Percentiles rank a stretch among this genome's conserved stretches.
phyloP scores from a whole-genome alignment of 2,888 invertebrate genomes.

The Antitype chi region DNA sequence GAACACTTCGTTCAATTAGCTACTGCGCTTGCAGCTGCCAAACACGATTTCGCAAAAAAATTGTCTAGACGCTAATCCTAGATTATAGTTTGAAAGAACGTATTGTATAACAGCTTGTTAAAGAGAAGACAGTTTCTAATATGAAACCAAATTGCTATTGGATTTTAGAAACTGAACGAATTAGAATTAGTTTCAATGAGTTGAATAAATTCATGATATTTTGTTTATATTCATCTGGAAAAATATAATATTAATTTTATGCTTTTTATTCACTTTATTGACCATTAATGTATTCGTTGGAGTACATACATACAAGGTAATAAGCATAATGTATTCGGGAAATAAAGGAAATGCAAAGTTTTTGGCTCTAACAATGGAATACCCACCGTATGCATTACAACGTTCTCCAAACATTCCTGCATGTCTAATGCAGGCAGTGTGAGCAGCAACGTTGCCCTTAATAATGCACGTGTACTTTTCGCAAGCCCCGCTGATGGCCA shows the following conservation, averaged over 20 bases:
- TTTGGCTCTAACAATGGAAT: slow-evolving; percentile 2
- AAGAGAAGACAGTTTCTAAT: slow-evolving; percentile 52
- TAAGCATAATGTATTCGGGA: neutral
- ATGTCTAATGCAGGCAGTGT: slow-evolving; percentile 27
- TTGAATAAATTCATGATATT: slow-evolving; percentile 8
- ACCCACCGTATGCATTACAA: neutral
- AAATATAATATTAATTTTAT: neutral
- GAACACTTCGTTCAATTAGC: slow-evolving; percentile 46
- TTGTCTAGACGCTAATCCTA: slow-evolving; percentile 65
- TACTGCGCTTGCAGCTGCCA: slow-evolving; percentile 49
- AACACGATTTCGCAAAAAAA: slow-evolving; percentile 59
- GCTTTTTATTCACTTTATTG: neutral
- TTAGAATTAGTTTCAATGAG: slow-evolving; percentile 17
- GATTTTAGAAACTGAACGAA: slow-evolving; percentile 24
- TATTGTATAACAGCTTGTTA: slow-evolving; percentile 53
- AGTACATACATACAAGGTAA: neutral
- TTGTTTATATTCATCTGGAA: neutral
- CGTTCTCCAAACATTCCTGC: slow-evolving; percentile 28
- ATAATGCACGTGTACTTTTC: slow-evolving; percentile 74
- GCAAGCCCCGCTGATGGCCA: slow-evolving; percentile 71
- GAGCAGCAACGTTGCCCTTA: slow-evolving; percentile 58
- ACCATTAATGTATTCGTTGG: neutral
- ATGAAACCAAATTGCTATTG: neutral
- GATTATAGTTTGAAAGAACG: slow-evolving; percentile 48
- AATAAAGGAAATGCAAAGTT: neutral